Evolutionary conservation across 2,888 invertebrate species (phyloP).

Genomic region (Magallana nippona): DNA sequence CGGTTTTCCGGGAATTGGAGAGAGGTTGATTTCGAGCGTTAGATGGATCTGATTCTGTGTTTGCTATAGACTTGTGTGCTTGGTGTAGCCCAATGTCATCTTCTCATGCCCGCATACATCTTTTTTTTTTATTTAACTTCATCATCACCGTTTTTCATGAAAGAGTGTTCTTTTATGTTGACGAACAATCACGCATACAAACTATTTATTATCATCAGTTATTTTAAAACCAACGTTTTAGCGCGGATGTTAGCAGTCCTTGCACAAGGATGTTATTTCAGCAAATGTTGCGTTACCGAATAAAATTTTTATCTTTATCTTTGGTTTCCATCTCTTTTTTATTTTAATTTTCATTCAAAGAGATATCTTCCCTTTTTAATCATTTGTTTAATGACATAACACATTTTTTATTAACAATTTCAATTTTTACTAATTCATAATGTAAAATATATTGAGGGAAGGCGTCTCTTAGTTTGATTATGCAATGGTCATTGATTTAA

Average conservation of each 20-base stretch:
- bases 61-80: neutral
- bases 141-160: neutral
- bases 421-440: too few relatives aligned
- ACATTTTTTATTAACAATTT: too few relatives aligned
- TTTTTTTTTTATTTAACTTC: neutral
- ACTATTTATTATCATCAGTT: neutral
- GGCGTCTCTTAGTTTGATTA: too few relatives aligned
- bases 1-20: neutral
- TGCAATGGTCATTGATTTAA: neutral
- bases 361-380: too few relatives aligned
- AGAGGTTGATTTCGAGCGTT: neutral
- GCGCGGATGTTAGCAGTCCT: neutral
- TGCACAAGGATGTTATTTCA: too few relatives aligned
- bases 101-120: neutral
- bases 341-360: neutral
- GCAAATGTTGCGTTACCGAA: neutral
- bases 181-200: neutral
- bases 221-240: neutral
- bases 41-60: neutral
- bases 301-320: neutral
- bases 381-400: too few relatives aligned
- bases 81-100: neutral
- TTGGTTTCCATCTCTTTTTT: neutral
- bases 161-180: neutral
- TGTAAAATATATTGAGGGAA: too few relatives aligned